A percentile compares a stretch with the other conserved stretches of the same genome.
These are phyloP conservation scores for Lypha dubia DNA, from an alignment of 2,888 invertebrate genomes.

Conservation along the genomic window DNA sequence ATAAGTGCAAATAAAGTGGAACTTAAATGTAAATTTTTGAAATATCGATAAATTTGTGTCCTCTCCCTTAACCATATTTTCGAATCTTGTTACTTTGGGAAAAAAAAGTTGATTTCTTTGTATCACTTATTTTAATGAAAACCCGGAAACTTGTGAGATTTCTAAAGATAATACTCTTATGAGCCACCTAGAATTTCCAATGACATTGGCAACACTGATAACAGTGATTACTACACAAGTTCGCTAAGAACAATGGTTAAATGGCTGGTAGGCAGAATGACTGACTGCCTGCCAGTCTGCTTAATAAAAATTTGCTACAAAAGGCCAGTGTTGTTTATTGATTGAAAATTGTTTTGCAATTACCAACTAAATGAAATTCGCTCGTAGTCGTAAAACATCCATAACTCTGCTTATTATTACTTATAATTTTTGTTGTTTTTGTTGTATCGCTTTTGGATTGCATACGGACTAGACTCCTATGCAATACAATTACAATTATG, in stretches of 20 bases:
- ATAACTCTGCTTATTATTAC: slow-evolving; percentile 55
- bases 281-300: slow-evolving; percentile 18
- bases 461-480: slow-evolving; percentile 3
- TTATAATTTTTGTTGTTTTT: slow-evolving; percentile 23
- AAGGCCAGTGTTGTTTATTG: slow-evolving; percentile 68
- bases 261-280: slow-evolving; percentile 5
- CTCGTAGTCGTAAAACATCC: slow-evolving; percentile 49
- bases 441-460: background rate
- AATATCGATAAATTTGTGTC: no score
- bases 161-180: no score
- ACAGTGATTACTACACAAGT: slow-evolving; percentile 9
- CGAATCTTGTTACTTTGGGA: no score
- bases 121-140: no score
- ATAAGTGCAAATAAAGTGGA: no score
- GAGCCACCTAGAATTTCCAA: background rate
- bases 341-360: slow-evolving; percentile 71
- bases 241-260: slow-evolving; percentile 18
- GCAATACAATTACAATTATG: slow-evolving; percentile 47
- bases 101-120: no score
- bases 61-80: no score
- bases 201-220: slow-evolving; percentile 13
- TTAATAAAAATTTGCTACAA: slow-evolving; percentile 55
- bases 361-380: slow-evolving; percentile 60
- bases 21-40: no score
- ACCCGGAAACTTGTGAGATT: no score